These are phyloP conservation scores for Embidobia sp. DNA, from an alignment of 2,888 invertebrate genomes.

Conservation along the genomic window DNA sequence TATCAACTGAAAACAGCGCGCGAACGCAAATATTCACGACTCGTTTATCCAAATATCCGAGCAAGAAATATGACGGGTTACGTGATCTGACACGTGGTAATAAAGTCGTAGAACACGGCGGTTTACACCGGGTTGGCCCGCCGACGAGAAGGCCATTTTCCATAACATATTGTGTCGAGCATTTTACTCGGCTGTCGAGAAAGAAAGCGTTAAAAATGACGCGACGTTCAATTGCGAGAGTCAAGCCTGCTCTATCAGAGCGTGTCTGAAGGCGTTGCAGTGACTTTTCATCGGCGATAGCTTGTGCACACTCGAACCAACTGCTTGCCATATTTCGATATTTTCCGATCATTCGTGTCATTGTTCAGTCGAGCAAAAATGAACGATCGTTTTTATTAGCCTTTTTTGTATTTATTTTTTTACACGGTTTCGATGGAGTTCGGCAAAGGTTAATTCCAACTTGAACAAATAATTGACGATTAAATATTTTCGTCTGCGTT, in stretches of 20 bases:
- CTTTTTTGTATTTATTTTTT: not conserved
- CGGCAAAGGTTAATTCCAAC: no score
- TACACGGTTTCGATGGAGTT: no score
- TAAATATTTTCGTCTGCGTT: no score
- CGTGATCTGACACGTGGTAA: no score
- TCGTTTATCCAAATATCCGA: constrained; percentile 40
- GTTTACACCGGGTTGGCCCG: no score
- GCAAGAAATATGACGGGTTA: constrained; percentile 35
- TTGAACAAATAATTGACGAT: no score
- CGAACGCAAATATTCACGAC: constrained; percentile 20
- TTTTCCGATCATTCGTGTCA: constrained; percentile 3
- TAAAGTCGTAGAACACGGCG: no score
- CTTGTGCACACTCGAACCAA: constrained; percentile 10
- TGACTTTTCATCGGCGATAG: constrained; percentile 70
- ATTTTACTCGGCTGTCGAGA: constrained; percentile 37
- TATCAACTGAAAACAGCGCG: constrained; percentile 34
- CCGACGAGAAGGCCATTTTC: constrained; percentile 42
- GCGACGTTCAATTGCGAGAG: constrained; percentile 71
- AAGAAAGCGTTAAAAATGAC: constrained; percentile 67
- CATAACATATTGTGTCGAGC: constrained; percentile 29
- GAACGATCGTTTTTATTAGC: not conserved
- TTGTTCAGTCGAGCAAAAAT: not conserved
- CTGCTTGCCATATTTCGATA: constrained; percentile 15
- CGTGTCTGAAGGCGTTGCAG: constrained; percentile 76
- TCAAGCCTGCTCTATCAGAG: constrained; percentile 74